These are phyloP conservation scores for Chrysaora quinquecirrha DNA, from an alignment of 30 jellyfish, hydroid and myxozoan genomes.

Conservation along the genomic window DNA sequence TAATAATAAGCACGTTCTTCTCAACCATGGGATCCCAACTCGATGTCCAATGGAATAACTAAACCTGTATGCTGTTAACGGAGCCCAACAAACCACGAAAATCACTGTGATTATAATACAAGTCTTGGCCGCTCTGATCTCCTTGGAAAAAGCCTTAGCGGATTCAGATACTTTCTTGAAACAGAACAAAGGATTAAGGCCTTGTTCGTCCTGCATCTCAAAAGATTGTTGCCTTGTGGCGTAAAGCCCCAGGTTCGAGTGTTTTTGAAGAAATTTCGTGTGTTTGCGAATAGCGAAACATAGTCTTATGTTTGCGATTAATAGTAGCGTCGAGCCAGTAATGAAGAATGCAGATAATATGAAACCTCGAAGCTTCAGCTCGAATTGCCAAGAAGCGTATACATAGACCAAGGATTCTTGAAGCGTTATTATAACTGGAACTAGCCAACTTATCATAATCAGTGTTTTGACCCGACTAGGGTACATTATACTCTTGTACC, in stretches of 20 bases:
- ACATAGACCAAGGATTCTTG: slow-evolving; percentile 27
- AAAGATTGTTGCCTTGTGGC: not conserved
- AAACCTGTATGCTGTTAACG: slow-evolving; percentile 35
- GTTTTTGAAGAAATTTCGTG: not conserved
- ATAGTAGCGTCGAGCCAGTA: slow-evolving; percentile 33
- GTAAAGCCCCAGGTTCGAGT: not conserved
- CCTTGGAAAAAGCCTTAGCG: not conserved
- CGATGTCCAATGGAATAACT: slow-evolving; percentile 40
- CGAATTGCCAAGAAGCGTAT: slow-evolving; percentile 13
- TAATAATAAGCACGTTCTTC: slow-evolving; percentile 36
- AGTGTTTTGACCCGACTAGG: not conserved
- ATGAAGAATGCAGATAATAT: slow-evolving; percentile 22
- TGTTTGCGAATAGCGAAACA: slow-evolving; percentile 16
- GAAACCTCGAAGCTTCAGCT: slow-evolving; percentile 49
- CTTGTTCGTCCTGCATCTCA: no score
- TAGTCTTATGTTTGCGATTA: slow-evolving; percentile 19
- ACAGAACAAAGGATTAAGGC: no score
- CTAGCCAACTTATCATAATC: slow-evolving; percentile 23
- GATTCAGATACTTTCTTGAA: not conserved
- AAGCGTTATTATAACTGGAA: slow-evolving; percentile 20
- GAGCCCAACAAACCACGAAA: slow-evolving; percentile 40
- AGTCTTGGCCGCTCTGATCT: slow-evolving; percentile 42
- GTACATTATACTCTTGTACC: slow-evolving; percentile 25
- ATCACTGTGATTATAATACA: slow-evolving; percentile 39
- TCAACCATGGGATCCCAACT: slow-evolving; percentile 45